A percentile compares a stretch with the other conserved stretches of the same genome.
These are phyloP conservation scores for Nipponia nippon DNA, from an alignment of 2,113 vertebrate species.

Conservation along the genomic window DNA sequence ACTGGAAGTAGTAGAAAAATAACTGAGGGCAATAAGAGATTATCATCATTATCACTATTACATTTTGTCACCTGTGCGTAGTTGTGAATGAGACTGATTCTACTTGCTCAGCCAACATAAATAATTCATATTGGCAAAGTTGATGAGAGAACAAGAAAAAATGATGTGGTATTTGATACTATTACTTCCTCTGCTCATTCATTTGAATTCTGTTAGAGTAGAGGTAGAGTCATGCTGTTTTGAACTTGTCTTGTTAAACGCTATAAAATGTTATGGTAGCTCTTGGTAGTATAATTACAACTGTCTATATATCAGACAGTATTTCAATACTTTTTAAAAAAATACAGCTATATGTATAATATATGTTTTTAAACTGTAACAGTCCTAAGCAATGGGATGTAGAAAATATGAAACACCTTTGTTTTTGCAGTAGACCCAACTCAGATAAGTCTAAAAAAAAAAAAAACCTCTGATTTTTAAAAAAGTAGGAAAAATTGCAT, in stretches of 20 bases:
- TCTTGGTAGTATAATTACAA: background rate
- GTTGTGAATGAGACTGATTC: slow-evolving; percentile 12
- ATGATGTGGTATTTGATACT: background rate
- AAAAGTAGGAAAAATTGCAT: background rate
- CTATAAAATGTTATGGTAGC: background rate
- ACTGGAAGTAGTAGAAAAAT: background rate
- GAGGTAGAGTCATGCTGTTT: background rate
- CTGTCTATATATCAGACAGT: background rate
- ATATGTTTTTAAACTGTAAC: background rate
- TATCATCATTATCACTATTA: background rate
- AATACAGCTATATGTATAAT: background rate
- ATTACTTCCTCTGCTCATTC: background rate
- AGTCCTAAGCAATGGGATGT: background rate
- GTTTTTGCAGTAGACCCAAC: background rate
- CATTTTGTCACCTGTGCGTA: background rate
- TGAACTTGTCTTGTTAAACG: background rate
- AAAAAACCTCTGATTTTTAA: background rate
- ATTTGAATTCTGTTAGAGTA: slow-evolving; percentile 2
- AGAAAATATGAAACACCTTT: background rate
- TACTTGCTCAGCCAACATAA: background rate
- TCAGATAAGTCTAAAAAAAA: background rate
- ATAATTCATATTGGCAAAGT: slow-evolving; percentile 41
- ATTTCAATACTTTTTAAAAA: background rate
- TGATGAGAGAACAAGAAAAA: slow-evolving; percentile 25
- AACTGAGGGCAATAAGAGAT: background rate